Conservation (phyloP, 2,888 invertebrate species). For the Uloborus plumipes region DNA sequence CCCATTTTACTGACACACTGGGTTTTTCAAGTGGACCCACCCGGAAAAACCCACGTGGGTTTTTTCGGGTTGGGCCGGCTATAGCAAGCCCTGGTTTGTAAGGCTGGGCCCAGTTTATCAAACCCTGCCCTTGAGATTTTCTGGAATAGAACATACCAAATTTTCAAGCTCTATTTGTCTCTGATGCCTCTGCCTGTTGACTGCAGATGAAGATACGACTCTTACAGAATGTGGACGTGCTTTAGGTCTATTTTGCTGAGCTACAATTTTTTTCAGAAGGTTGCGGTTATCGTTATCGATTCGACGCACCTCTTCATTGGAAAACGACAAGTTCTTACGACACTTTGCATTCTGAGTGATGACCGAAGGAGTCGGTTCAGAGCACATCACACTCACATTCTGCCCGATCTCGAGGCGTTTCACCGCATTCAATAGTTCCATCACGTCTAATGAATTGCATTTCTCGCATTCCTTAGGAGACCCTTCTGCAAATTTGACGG, state of each 20-base stretch:
- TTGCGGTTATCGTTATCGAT: conserved; percentile 73
- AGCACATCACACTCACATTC: conserved; percentile 22
- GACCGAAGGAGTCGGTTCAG: conserved; percentile 19
- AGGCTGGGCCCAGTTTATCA: no score
- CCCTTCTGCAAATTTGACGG: conserved; percentile 57
- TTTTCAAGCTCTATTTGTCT: conserved; percentile 74
- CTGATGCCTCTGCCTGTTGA: conserved; percentile 74
- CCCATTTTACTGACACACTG: no score
- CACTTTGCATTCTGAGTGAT: conserved; percentile 43
- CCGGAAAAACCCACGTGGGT: no score
- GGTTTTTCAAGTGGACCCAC: no score
- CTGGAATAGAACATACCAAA: conserved; percentile 71
- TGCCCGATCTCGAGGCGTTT: conserved; percentile 56
- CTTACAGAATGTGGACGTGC: neutral
- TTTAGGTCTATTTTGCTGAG: conserved; percentile 56
- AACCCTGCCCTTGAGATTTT: no score
- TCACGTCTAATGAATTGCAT: conserved; percentile 44
- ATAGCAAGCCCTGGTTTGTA: no score
- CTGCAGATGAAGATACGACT: conserved; percentile 70
- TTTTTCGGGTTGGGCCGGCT: no score
- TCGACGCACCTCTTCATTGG: conserved; percentile 72
- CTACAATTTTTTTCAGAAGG: conserved; percentile 72
- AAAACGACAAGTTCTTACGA: conserved; percentile 72
- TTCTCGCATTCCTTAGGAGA: conserved; percentile 20
- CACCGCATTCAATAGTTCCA: conserved; percentile 53